phyloP scores from a whole-genome alignment of 2,797 vertebrate genomes.

The Mormyrops boulengeri region DNA sequence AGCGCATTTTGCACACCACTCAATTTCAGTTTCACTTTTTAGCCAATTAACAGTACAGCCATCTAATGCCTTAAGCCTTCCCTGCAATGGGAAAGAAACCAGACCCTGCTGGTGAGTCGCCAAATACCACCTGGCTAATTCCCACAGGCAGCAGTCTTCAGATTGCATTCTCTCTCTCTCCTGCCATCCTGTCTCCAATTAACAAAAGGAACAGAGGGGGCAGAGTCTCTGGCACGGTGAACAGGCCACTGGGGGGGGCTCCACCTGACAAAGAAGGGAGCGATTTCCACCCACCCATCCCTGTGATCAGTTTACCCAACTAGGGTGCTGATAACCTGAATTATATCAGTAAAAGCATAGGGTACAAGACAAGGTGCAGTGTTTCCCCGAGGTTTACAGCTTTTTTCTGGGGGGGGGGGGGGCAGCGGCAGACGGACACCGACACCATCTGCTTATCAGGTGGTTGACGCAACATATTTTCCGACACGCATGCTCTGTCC shows the following conservation, averaged over 20 bases:
- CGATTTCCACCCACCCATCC: background rate
- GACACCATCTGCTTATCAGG: too few species aligned
- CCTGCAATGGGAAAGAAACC: background rate
- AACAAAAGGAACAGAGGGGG: background rate
- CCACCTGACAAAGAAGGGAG: background rate
- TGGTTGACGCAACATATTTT: too few species aligned
- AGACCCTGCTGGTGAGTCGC: background rate
- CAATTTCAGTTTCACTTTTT: background rate
- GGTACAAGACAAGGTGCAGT: background rate
- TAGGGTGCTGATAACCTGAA: background rate
- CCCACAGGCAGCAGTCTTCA: background rate
- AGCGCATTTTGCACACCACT: background rate
- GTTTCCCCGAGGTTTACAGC: too few species aligned
- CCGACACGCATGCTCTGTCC: too few species aligned
- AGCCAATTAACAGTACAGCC: background rate
- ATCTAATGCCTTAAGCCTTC: background rate
- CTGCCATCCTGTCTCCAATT: background rate
- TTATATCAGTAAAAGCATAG: background rate
- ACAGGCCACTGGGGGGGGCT: background rate
- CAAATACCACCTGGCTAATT: background rate
- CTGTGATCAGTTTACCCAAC: background rate
- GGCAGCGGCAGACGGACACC: too few species aligned
- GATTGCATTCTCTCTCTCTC: background rate
- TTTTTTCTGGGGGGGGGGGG: too few species aligned
- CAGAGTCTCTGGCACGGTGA: background rate